Percentiles rank a stretch among this genome's conserved stretches.
Conservation (phyloP, 2,797 vertebrate species). For the Acanthurus lineatus region DNA sequence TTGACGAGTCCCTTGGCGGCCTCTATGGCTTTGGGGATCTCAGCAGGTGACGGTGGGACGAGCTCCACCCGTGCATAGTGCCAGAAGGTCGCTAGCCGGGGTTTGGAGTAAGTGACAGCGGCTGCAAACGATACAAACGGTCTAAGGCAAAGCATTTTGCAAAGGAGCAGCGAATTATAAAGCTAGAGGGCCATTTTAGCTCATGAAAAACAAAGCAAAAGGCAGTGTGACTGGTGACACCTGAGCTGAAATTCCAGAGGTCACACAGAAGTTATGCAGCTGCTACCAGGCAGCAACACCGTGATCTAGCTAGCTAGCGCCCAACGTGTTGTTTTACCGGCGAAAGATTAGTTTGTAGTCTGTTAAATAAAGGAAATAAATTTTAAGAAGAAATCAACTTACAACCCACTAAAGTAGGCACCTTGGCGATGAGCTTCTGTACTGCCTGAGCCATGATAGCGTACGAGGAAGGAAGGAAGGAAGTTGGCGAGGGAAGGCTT, state of each 20-base stretch:
- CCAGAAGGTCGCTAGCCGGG: conserved; percentile 92
- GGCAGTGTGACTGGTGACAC: background rate
- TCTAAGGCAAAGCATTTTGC: background rate
- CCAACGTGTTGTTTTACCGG: background rate
- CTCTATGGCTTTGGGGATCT: conserved; percentile 91
- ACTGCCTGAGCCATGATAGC: conserved; percentile 87
- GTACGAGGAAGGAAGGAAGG: background rate
- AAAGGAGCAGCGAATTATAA: background rate
- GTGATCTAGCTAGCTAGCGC: fast-evolving
- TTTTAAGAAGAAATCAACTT: conserved; percentile 57
- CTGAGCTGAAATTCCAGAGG: conserved; percentile 30
- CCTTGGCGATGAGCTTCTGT: conserved; percentile 85
- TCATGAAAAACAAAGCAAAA: too few species aligned
- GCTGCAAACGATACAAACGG: conserved; percentile 75
- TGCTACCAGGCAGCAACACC: background rate
- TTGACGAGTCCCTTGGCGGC: conserved; percentile 82
- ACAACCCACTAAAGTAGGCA: conserved; percentile 88
- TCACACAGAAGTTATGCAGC: conserved; percentile 25
- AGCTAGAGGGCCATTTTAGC: fast-evolving
- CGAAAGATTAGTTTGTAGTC: background rate
- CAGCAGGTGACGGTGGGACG: conserved; percentile 89
- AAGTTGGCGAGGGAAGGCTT: background rate
- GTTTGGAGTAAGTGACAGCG: conserved; percentile 89
- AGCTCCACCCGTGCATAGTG: conserved; percentile 93
- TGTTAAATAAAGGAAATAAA: too few species aligned